These are phyloP conservation scores for Propsilocerus akamusi DNA, from an alignment of 1,140 invertebrate genomes.

Conservation along the genomic window DNA sequence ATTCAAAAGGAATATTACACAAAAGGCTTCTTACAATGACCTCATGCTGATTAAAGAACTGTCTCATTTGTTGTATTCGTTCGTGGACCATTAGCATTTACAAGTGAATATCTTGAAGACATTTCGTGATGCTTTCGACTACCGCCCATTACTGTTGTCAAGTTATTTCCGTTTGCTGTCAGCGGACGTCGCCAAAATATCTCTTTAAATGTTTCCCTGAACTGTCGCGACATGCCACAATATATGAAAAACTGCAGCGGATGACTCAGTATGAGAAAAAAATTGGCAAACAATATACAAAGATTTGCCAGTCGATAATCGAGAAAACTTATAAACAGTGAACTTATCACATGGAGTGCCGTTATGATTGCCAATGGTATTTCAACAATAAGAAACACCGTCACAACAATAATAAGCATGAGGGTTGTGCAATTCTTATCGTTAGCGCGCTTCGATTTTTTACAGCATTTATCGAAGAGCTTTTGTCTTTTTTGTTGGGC, in stretches of 20 bases:
- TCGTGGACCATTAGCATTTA: conserved; percentile 44
- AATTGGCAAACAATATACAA: conserved; percentile 72
- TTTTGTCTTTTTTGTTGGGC: conserved; percentile 63
- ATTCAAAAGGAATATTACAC: too few relatives aligned
- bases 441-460: conserved; percentile 34
- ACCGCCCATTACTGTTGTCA: background rate
- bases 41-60: conserved; percentile 38
- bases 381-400: conserved; percentile 78
- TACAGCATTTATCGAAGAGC: conserved; percentile 68
- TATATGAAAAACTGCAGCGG: conserved; percentile 92
- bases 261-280: conserved; percentile 79
- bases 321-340: conserved; percentile 45
- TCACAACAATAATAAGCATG: conserved; percentile 90
- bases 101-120: conserved; percentile 53
- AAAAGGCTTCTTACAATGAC: conserved; percentile 11
- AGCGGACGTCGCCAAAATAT: conserved; percentile 50
- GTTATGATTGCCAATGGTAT: conserved; percentile 80
- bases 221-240: conserved; percentile 86
- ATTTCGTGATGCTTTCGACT: background rate
- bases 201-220: conserved; percentile 82
- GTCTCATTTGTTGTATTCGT: conserved; percentile 60
- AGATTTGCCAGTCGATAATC: conserved; percentile 66
- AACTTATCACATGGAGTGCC: conserved; percentile 64
- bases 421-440: conserved; percentile 84
- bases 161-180: conserved; percentile 21